These are phyloP conservation scores for Electrona antarctica DNA, from an alignment of 2,113 vertebrate species.

Conservation along the genomic window DNA sequence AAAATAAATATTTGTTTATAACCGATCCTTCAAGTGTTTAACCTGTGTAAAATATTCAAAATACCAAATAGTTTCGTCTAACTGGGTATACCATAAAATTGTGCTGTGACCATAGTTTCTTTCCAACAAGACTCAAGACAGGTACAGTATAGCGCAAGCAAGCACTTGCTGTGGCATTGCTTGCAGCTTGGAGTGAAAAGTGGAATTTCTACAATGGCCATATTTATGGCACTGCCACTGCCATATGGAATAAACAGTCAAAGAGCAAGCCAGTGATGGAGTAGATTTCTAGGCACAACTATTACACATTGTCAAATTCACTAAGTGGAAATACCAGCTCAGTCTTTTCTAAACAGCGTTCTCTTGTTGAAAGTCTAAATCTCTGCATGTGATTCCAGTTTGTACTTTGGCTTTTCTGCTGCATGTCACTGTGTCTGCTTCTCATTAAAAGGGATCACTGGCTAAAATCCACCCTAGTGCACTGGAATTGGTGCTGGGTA, in stretches of 20 bases:
- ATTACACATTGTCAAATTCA: not conserved
- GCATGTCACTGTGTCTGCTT: conserved; percentile 2
- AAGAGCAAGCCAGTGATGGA: not conserved
- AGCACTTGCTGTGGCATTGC: no score
- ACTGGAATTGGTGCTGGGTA: not conserved
- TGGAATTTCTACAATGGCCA: not conserved
- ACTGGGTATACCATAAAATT: no score
- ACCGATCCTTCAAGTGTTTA: no score
- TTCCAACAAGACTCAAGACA: no score
- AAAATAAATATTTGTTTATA: no score
- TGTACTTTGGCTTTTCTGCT: not conserved
- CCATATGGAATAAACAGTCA: not conserved
- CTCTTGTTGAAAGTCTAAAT: not conserved
- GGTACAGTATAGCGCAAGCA: no score
- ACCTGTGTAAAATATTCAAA: no score
- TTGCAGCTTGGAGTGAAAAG: no score
- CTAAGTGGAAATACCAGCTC: not conserved
- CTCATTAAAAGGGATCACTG: conserved; percentile 5
- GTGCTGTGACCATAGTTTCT: no score
- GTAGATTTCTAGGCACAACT: not conserved
- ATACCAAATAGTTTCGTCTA: no score
- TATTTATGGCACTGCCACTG: not conserved
- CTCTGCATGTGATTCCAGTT: not conserved
- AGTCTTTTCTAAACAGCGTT: not conserved
- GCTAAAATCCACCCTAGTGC: not conserved